Percentiles rank a stretch among this genome's conserved stretches.
These are phyloP conservation scores for Gambusia yucatana DNA, from an alignment of 2,797 vertebrate species.

Conservation along the genomic window DNA sequence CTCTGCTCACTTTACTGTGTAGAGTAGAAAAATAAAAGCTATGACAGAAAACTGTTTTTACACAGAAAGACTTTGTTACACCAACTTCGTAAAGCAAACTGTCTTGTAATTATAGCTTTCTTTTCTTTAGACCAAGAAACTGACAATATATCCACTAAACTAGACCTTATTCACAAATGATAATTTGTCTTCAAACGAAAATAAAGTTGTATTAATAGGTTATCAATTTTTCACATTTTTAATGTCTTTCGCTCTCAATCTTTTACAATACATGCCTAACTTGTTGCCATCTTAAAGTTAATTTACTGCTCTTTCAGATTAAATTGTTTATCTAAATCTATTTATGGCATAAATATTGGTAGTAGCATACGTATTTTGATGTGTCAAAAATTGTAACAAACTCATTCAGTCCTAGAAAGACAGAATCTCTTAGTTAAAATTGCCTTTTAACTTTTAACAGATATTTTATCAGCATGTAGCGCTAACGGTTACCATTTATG, in stretches of 20 bases:
- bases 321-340: neutral
- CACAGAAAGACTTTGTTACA: neutral
- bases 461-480: neutral
- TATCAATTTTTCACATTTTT: too few relatives aligned
- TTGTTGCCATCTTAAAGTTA: neutral
- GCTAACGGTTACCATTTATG: neutral
- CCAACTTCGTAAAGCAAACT: neutral
- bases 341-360: neutral
- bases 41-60: neutral
- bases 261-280: neutral
- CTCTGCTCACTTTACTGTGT: neutral
- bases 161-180: too few relatives aligned
- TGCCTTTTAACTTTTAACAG: neutral
- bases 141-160: too few relatives aligned
- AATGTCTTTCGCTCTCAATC: too few relatives aligned
- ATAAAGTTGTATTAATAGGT: too few relatives aligned
- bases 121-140: neutral
- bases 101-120: neutral
- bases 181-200: too few relatives aligned
- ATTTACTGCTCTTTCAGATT: neutral
- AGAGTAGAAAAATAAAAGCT: neutral
- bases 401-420: neutral
- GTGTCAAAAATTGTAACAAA: neutral
- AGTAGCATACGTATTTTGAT: neutral
- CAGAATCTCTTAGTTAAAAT: neutral